Evolutionary conservation across 2,888 invertebrate genomes (phyloP).

Genomic region (Auanema freiburgensis): DNA sequence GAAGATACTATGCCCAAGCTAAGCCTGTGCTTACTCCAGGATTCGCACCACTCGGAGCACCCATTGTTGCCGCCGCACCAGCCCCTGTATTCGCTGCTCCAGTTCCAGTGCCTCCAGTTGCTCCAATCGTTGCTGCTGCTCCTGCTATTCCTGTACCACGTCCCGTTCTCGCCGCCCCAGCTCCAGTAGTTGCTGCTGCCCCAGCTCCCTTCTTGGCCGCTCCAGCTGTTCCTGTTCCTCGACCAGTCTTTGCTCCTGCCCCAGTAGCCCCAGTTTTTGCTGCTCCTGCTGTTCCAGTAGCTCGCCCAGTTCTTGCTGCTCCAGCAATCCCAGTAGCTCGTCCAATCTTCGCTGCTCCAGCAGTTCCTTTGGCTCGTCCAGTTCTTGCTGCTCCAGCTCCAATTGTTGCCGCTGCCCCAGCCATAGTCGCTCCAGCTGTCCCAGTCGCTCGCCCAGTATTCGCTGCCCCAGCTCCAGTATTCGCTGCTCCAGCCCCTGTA

Average conservation of each 20-base stretch:
- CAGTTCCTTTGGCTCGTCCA: slow-evolving; percentile 1
- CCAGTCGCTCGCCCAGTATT: not conserved
- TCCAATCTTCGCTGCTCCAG: slow-evolving; percentile 10
- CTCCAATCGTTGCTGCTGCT: slow-evolving; percentile 28
- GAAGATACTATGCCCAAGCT: slow-evolving; percentile 43
- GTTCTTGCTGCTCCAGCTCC: slow-evolving; percentile 25
- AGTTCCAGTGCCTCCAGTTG: slow-evolving; percentile 34
- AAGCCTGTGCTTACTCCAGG: slow-evolving; percentile 43
- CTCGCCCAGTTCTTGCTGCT: slow-evolving; percentile 26
- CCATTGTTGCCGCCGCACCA: slow-evolving; percentile 24
- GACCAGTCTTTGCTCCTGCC: slow-evolving; percentile 10
- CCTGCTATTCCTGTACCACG: slow-evolving; percentile 23
- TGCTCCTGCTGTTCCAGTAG: slow-evolving; percentile 27
- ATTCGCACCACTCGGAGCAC: slow-evolving; percentile 28
- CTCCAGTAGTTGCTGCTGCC: slow-evolving; percentile 21
- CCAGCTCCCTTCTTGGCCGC: slow-evolving; percentile 26
- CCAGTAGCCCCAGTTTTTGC: slow-evolving; percentile 16
- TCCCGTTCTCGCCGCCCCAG: slow-evolving; percentile 34
- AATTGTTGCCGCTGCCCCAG: slow-evolving; percentile 6
- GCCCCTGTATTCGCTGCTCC: slow-evolving; percentile 22
- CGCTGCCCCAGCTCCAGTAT: too few species aligned
- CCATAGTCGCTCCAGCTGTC: not conserved
- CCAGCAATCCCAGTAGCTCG: slow-evolving; percentile 27
- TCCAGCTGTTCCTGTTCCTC: slow-evolving; percentile 21
- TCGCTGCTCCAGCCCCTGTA: too few species aligned